phyloP scores from a whole-genome alignment of 2,797 vertebrate genomes.

The Sarcophilus harrisii region DNA sequence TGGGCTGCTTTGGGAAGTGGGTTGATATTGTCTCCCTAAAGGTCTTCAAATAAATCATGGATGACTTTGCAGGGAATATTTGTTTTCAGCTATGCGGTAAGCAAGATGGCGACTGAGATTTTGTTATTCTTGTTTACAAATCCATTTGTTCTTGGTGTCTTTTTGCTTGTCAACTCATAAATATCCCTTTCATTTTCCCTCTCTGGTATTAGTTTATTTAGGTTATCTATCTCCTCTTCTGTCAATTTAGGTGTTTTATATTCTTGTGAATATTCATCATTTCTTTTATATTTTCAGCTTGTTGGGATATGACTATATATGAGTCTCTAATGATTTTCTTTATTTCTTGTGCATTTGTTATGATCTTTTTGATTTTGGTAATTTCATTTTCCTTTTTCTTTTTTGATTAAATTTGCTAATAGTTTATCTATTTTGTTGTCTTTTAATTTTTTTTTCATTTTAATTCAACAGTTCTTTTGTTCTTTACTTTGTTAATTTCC shows the following conservation, averaged over 20 bases:
- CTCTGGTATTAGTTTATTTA: background rate
- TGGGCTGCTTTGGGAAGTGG: background rate
- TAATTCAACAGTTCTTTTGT: background rate
- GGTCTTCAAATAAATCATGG: background rate
- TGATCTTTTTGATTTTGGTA: background rate
- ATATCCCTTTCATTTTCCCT: background rate
- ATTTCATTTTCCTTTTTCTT: background rate
- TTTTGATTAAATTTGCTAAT: background rate
- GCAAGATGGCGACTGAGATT: background rate
- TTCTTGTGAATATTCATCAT: background rate
- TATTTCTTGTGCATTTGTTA: background rate
- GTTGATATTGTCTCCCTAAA: background rate
- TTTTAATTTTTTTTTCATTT: background rate
- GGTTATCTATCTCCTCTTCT: background rate
- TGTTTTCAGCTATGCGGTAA: background rate
- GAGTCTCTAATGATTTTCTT: background rate
- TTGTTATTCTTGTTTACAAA: background rate
- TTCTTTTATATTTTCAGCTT: background rate
- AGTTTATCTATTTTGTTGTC: background rate
- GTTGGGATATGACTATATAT: background rate
- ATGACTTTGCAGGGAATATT: background rate
- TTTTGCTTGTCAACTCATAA: background rate
- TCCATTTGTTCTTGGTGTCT: background rate
- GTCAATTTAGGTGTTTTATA: background rate
- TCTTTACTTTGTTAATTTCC: background rate